These are phyloP conservation scores for Arnoldichthys spilopterus DNA, from an alignment of 2,797 vertebrate species.

Conservation along the genomic window DNA sequence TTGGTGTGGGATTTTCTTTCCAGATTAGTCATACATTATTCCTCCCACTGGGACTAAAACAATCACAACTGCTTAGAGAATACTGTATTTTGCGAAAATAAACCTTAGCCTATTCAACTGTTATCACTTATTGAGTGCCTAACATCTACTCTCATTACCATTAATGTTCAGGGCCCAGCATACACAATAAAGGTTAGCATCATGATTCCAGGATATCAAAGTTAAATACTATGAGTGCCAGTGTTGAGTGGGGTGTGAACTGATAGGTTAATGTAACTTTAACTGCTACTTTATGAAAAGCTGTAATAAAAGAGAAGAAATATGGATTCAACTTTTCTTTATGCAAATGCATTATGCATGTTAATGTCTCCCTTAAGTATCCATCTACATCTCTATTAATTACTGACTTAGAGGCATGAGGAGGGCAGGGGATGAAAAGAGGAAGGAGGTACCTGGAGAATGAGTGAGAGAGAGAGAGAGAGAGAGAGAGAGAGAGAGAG, in stretches of 20 bases:
- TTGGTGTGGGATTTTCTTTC: too few species aligned
- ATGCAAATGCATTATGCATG: conserved; percentile 56
- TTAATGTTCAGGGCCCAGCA: conserved; percentile 8
- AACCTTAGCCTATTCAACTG: background rate
- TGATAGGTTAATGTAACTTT: conserved; percentile 43
- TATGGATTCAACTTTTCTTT: conserved; percentile 45
- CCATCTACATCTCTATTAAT: conserved; percentile 60
- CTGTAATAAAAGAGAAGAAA: conserved; percentile 55
- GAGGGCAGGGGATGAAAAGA: conserved; percentile 17
- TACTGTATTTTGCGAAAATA: background rate
- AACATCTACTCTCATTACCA: background rate
- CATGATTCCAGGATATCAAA: conserved; percentile 12
- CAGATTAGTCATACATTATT: too few species aligned
- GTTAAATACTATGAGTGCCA: conserved; percentile 3
- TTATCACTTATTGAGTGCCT: too few species aligned
- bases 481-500: too few species aligned
- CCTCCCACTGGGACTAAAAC: too few species aligned
- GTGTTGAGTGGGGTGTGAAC: conserved; percentile 30
- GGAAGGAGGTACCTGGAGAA: background rate
- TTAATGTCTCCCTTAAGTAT: conserved; percentile 57
- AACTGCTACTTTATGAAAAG: conserved; percentile 43
- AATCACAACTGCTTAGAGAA: background rate
- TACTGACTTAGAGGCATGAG: conserved; percentile 53
- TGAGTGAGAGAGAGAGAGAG: background rate
- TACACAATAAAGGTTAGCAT: conserved; percentile 1